Conservation (phyloP, 2,113 vertebrate species). For the Eclectus roratus region DNA sequence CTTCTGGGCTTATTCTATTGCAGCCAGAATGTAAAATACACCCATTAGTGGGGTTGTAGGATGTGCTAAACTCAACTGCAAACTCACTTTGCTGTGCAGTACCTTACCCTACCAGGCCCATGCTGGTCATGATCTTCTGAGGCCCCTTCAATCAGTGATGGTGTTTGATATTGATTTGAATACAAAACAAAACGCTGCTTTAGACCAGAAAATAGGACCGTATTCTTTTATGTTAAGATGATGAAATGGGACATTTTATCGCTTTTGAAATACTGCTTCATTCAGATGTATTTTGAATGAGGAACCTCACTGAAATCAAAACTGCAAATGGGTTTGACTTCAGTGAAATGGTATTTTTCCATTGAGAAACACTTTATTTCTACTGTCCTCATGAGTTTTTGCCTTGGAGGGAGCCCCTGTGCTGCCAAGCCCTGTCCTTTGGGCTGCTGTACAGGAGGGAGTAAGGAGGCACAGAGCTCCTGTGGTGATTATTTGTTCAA, state of each 20-base stretch:
- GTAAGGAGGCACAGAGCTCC: background rate
- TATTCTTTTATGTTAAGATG: background rate
- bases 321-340: background rate
- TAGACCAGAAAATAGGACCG: background rate
- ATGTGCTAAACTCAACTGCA: background rate
- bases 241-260: background rate
- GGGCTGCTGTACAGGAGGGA: background rate
- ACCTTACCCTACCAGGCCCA: rapidly evolving
- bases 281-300: background rate
- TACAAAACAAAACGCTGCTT: background rate
- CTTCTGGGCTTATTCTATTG: background rate
- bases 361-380: background rate
- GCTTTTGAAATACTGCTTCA: background rate
- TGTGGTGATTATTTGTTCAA: background rate
- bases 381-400: background rate
- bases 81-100: background rate
- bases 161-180: background rate
- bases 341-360: background rate
- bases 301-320: background rate
- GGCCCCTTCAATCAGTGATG: background rate
- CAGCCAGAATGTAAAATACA: constrained; percentile 16
- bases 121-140: background rate
- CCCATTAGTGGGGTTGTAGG: background rate
- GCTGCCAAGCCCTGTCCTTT: background rate
- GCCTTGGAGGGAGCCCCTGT: background rate